Evolutionary conservation across 1,140 invertebrate genomes (phyloP).

Genomic region (Callitettix versicolor): DNA sequence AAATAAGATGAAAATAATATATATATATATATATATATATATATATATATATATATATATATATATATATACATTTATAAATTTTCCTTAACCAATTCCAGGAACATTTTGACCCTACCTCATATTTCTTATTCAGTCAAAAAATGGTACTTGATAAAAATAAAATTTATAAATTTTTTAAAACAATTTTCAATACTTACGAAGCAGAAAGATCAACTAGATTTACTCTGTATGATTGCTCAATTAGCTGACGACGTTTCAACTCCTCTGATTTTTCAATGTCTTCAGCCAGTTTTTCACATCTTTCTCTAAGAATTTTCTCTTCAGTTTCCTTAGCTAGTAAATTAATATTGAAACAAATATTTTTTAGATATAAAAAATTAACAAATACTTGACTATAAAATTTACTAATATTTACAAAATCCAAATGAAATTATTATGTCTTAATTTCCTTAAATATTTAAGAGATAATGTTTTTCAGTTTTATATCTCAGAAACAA

Average conservation of each 20-base stretch:
- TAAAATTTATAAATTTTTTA: too few species aligned
- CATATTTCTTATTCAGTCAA: neutral
- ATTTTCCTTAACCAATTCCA: too few species aligned
- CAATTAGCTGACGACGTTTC: slow-evolving; percentile 20
- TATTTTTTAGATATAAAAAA: neutral
- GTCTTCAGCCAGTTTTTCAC: slow-evolving; percentile 24
- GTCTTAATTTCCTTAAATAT: neutral
- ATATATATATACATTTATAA: too few species aligned
- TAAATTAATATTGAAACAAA: neutral
- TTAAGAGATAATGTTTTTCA: too few species aligned
- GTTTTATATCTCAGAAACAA: too few species aligned
- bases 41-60: neutral
- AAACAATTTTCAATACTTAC: slow-evolving; percentile 8
- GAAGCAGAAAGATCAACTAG: neutral
- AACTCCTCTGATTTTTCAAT: slow-evolving; percentile 17
- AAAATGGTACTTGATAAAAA: too few species aligned
- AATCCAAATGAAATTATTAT: neutral
- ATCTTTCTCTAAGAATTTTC: slow-evolving; percentile 21
- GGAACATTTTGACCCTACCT: too few species aligned
- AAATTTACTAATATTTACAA: neutral
- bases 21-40: neutral
- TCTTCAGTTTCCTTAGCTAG: slow-evolving; percentile 25
- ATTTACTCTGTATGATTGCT: slow-evolving; percentile 22
- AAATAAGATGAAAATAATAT: too few species aligned
- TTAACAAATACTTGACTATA: neutral